Conservation (phyloP, 2,113 vertebrate genomes). For the Falco punctatus region DNA sequence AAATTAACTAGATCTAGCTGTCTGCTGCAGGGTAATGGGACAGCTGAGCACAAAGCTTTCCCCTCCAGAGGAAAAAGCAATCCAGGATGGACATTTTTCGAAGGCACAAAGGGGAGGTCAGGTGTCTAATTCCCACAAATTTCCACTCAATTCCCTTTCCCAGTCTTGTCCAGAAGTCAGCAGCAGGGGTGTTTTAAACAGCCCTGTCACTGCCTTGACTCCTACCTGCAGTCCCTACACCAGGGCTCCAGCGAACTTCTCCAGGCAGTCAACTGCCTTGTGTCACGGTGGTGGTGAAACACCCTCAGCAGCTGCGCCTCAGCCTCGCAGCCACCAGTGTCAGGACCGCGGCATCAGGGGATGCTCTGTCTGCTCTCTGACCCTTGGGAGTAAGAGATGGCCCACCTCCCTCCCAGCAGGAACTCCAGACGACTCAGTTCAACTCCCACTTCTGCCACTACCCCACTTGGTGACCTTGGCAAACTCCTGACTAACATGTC, state of each 20-base stretch:
- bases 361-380: not conserved
- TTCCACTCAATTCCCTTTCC: not conserved
- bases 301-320: not conserved
- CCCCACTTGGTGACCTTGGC: not conserved
- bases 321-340: not conserved
- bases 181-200: not conserved
- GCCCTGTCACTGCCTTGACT: not conserved
- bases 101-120: not conserved
- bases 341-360: not conserved
- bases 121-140: not conserved
- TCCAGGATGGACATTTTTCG: not conserved
- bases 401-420: not conserved
- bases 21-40: constrained; percentile 1
- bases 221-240: not conserved
- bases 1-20: constrained; percentile 24
- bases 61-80: not conserved
- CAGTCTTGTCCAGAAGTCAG: not conserved
- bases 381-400: not conserved
- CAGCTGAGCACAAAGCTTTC: constrained; percentile 6
- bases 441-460: not conserved
- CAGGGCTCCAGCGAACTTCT: not conserved
- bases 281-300: not conserved
- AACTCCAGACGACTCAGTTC: not conserved
- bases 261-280: not conserved
- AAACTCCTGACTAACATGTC: not conserved